A percentile compares a stretch with the other conserved stretches of the same genome.
phyloP scores from a whole-genome alignment of 2,113 vertebrate genomes.

The Microcebus lehilahytsara region DNA sequence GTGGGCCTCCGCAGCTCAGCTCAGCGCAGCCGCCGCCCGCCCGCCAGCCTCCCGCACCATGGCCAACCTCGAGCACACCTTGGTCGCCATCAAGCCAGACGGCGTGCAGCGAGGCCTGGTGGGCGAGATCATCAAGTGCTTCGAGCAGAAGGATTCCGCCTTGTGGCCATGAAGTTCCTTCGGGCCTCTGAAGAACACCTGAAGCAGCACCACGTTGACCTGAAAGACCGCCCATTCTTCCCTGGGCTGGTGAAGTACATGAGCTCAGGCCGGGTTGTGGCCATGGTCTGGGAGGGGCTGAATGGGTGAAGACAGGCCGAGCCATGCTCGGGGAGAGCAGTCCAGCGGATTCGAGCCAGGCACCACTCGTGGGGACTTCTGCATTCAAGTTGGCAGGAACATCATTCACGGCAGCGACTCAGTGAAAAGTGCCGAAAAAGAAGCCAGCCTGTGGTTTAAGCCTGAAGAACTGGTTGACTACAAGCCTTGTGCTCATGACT shows the following conservation, averaged over 20 bases:
- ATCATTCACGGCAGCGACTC: slow-evolving; percentile 98
- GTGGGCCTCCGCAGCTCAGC: too few relatives aligned
- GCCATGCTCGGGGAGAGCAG: too few relatives aligned
- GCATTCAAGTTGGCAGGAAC: slow-evolving; percentile 85
- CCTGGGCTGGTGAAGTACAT: too few relatives aligned
- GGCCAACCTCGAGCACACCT: slow-evolving; percentile 73
- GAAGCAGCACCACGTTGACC: too few relatives aligned
- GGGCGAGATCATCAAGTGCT: slow-evolving; percentile 91
- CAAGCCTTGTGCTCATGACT: slow-evolving; percentile 87
- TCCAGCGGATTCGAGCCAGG: too few relatives aligned
- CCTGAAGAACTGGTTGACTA: slow-evolving; percentile 87
- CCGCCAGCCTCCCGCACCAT: slow-evolving; percentile 21
- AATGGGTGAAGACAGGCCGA: too few relatives aligned
- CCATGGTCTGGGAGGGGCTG: too few relatives aligned
- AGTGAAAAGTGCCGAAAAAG: slow-evolving; percentile 91
- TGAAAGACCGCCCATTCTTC: too few relatives aligned
- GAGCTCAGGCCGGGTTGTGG: too few relatives aligned
- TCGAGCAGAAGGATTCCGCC: slow-evolving; percentile 91
- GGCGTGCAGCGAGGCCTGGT: slow-evolving; percentile 91
- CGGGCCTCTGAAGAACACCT: slow-evolving; percentile 61
- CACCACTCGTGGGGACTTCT: too few relatives aligned
- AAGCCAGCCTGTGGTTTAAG: slow-evolving; percentile 95
- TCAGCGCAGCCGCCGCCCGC: too few relatives aligned
- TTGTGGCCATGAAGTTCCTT: slow-evolving; percentile 90
- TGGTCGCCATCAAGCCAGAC: slow-evolving; percentile 92